Conservation (phyloP, 2,797 vertebrate species). For the Varecia variegata region DNA sequence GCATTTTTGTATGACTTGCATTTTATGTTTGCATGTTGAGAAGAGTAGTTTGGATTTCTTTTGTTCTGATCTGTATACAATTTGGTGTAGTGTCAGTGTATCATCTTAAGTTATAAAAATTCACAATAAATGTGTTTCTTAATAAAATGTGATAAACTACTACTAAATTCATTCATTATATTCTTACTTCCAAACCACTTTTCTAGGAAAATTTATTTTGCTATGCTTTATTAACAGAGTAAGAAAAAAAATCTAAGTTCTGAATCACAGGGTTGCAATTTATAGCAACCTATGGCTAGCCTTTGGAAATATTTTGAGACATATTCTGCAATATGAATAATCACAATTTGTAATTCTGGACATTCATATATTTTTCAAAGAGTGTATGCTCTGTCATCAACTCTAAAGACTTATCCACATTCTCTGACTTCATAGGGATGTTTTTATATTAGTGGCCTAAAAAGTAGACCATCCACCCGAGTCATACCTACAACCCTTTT, state of each 20-base stretch:
- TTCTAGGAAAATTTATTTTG: constrained; percentile 23
- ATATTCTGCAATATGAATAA: neutral
- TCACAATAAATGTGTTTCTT: neutral
- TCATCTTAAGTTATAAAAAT: neutral
- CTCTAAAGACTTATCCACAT: neutral
- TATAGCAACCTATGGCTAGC: neutral
- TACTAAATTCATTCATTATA: neutral
- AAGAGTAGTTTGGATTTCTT: neutral
- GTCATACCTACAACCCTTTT: neutral
- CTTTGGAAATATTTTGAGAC: neutral
- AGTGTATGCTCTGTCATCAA: neutral
- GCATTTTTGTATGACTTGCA: neutral
- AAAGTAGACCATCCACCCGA: neutral
- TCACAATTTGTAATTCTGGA: neutral
- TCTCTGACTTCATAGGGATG: neutral
- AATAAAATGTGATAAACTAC: constrained; percentile 13
- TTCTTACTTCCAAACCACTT: neutral
- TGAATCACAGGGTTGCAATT: neutral
- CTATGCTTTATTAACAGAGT: neutral
- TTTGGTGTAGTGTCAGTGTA: neutral
- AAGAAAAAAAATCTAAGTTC: constrained; percentile 19
- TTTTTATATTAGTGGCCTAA: neutral
- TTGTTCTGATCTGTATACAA: neutral
- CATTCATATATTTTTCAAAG: neutral
- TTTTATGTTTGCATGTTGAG: neutral